Conservation (phyloP, 2,113 vertebrate species). For the Rhegmatorhina hoffmannsi region DNA sequence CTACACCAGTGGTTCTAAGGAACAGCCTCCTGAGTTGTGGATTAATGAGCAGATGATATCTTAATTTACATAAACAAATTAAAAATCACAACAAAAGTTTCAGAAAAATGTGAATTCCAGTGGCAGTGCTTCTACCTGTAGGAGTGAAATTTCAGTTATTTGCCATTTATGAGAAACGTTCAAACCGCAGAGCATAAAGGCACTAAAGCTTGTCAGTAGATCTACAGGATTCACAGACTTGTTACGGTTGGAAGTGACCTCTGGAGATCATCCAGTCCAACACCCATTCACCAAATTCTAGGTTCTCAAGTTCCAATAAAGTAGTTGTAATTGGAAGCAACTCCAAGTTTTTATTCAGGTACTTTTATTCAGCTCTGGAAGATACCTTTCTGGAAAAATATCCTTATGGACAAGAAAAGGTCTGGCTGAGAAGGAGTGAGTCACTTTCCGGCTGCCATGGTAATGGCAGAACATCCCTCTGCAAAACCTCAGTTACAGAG, state of each 20-base stretch:
- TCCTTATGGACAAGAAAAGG: neutral
- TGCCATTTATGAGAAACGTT: neutral
- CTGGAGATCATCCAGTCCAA: neutral
- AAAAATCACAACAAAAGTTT: neutral
- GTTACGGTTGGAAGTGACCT: neutral
- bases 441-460: neutral
- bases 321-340: neutral
- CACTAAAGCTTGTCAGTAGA: neutral
- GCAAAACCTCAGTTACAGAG: neutral
- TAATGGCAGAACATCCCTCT: rapidly evolving
- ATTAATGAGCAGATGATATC: neutral
- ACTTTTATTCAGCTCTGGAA: neutral
- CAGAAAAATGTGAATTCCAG: neutral
- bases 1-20: neutral
- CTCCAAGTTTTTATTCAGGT: neutral
- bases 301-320: neutral
- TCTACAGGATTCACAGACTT: neutral
- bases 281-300: neutral
- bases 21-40: neutral
- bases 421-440: neutral
- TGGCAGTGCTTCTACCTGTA: neutral
- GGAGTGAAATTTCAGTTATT: neutral
- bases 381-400: neutral
- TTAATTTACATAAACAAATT: neutral
- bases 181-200: neutral